Evolutionary conservation across 2,113 vertebrate species (phyloP).

Genomic region (Antennarius striatus): DNA sequence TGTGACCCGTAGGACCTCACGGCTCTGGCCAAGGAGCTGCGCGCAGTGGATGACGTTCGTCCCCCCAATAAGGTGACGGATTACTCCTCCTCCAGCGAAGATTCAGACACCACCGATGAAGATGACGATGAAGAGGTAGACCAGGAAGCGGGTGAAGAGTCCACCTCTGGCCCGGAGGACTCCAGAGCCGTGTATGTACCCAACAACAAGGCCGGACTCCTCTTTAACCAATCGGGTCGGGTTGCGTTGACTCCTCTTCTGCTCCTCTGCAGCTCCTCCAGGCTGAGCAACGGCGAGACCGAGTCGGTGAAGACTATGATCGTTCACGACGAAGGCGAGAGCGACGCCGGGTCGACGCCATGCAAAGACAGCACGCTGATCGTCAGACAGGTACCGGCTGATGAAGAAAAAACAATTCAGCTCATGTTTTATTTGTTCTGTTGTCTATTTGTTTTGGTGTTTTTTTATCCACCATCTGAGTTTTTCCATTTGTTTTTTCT

Average conservation of each 20-base stretch:
- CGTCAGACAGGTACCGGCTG: conserved; percentile 90
- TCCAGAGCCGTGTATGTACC: conserved; percentile 88
- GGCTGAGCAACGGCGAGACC: conserved; percentile 95
- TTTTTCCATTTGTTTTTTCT: conserved; percentile 37
- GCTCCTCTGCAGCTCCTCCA: conserved; percentile 77
- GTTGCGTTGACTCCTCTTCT: neutral
- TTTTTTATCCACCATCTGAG: conserved; percentile 32
- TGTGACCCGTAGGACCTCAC: conserved; percentile 87
- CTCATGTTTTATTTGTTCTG: neutral
- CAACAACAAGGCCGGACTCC: neutral
- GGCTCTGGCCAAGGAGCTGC: conserved; percentile 93
- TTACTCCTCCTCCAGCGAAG: conserved; percentile 97
- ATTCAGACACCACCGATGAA: conserved; percentile 95
- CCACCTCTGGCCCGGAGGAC: conserved; percentile 93
- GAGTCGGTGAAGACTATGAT: conserved; percentile 97
- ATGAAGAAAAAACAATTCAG: neutral
- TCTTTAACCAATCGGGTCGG: no score
- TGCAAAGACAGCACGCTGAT: conserved; percentile 98
- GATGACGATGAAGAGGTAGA: conserved; percentile 97
- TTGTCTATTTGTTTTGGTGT: conserved; percentile 8
- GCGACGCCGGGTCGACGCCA: conserved; percentile 91
- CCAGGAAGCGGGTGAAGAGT: conserved; percentile 93
- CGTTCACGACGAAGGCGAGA: conserved; percentile 92
- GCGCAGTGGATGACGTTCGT: conserved; percentile 93
- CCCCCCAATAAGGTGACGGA: conserved; percentile 96